Conservation (phyloP, 2,888 invertebrate species). For the Caenorhabditis sp. region DNA sequence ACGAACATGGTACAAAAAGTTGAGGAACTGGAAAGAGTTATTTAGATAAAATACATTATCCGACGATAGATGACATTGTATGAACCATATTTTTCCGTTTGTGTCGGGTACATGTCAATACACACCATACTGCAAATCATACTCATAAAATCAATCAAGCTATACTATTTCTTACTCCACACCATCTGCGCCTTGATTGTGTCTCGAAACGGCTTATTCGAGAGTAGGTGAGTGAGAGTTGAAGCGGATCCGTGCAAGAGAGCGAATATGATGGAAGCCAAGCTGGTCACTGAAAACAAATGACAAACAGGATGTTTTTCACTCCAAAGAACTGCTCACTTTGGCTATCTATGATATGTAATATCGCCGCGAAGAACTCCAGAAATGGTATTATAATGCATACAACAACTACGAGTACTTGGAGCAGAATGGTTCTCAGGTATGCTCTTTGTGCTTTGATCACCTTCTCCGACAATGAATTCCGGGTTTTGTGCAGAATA, state of each 20-base stretch:
- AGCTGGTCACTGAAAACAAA: constrained; percentile 28
- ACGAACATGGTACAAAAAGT: no score
- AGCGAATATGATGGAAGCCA: constrained; percentile 29
- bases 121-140: constrained; percentile 28
- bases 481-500: constrained; percentile 34
- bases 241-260: constrained; percentile 47
- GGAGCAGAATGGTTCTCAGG: constrained; percentile 40
- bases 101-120: constrained; percentile 28
- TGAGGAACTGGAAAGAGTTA: no score
- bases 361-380: constrained; percentile 33
- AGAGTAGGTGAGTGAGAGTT: constrained; percentile 47
- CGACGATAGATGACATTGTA: constrained; percentile 50
- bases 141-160: background rate
- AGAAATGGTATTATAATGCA: constrained; percentile 46
- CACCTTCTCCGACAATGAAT: constrained; percentile 44
- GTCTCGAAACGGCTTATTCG: constrained; percentile 53
- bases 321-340: background rate
- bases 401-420: constrained; percentile 30
- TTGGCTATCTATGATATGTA: constrained; percentile 10
- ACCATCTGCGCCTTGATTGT: constrained; percentile 53
- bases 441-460: constrained; percentile 53
- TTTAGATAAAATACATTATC: no score
- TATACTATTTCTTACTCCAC: constrained; percentile 15
- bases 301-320: background rate
- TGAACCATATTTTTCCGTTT: constrained; percentile 32